These are phyloP conservation scores for Pituophis catenifer DNA, from an alignment of 2,113 vertebrate species.

Conservation along the genomic window DNA sequence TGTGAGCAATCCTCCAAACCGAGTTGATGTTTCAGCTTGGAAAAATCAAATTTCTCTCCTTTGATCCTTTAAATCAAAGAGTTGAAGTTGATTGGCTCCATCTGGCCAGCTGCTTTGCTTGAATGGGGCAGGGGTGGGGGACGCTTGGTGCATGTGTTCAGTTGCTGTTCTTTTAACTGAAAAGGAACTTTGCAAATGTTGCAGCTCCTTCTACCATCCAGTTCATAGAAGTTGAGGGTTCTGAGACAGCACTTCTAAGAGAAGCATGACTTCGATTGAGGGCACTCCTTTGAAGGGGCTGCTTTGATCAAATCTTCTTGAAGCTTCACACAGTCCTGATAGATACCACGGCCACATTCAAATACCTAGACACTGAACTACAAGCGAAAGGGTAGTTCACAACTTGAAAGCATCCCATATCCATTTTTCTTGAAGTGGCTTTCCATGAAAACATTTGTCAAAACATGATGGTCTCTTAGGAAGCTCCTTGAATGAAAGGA, in stretches of 20 bases:
- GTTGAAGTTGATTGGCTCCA: neutral
- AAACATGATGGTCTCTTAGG: neutral
- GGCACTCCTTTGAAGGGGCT: neutral
- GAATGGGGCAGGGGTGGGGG: neutral
- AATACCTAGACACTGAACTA: neutral
- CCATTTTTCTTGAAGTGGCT: neutral
- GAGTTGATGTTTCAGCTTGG: neutral
- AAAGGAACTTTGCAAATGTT: neutral
- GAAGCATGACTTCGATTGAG: neutral
- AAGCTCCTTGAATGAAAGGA: neutral
- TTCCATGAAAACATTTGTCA: neutral
- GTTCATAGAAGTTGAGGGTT: neutral
- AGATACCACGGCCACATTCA: neutral
- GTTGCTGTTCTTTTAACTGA: neutral
- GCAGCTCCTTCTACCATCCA: neutral
- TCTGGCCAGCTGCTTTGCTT: neutral
- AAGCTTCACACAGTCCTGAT: neutral
- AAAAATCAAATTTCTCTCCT: neutral
- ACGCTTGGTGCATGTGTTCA: neutral
- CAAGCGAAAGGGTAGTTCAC: neutral
- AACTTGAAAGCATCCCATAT: neutral
- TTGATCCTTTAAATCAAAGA: neutral
- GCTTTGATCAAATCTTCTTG: neutral
- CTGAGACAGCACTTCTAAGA: neutral
- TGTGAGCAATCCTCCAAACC: neutral